These are phyloP conservation scores for Phortica variegata DNA, from an alignment of 1,140 invertebrate species.

Conservation along the genomic window DNA sequence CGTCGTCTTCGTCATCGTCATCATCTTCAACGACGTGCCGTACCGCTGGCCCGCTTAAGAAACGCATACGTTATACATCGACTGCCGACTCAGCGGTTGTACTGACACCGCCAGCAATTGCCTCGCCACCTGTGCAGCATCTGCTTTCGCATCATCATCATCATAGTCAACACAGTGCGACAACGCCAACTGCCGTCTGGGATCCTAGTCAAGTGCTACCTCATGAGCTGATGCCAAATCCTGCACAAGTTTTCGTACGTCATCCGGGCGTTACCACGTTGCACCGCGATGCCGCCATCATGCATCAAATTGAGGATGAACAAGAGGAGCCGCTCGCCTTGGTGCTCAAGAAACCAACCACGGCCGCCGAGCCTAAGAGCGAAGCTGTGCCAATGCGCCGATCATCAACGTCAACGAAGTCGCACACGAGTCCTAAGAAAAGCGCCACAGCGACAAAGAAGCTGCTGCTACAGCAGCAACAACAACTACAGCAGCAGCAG, in stretches of 20 bases:
- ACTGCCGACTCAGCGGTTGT: conserved; percentile 38
- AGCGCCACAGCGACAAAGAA: neutral
- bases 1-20: neutral
- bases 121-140: conserved; percentile 43
- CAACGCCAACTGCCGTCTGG: conserved; percentile 51
- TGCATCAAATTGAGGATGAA: conserved; percentile 40
- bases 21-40: conserved; percentile 4
- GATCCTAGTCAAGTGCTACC: conserved; percentile 38
- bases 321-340: conserved; percentile 44
- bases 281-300: conserved; percentile 34
- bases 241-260: conserved; percentile 47
- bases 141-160: too few species aligned
- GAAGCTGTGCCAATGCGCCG: neutral
- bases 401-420: neutral
- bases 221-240: conserved; percentile 44
- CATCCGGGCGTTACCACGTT: conserved; percentile 58
- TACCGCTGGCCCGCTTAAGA: conserved; percentile 64
- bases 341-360: conserved; percentile 26
- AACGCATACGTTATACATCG: conserved; percentile 61
- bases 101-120: conserved; percentile 31
- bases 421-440: conserved; percentile 6
- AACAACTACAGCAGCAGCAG: conserved; percentile 8
- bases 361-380: conserved; percentile 10
- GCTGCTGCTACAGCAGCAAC: too few species aligned
- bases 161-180: conserved; percentile 44